Evolutionary conservation across 2,888 invertebrate species (phyloP), one percentile per base, ranked within the genome.

Genomic region (Dioctria rufipes): DNA sequence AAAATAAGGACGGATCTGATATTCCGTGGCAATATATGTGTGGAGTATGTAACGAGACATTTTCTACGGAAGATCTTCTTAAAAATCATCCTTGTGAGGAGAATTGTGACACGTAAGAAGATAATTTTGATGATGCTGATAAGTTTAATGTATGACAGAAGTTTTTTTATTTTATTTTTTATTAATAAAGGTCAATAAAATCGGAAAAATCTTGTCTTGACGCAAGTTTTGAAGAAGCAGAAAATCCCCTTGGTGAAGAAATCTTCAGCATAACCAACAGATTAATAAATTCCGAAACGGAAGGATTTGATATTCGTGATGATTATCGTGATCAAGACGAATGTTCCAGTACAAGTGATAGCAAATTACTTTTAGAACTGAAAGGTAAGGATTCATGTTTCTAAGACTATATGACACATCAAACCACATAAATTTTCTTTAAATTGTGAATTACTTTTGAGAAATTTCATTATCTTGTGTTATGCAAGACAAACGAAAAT

Each of bases 291-390:
- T 71, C 71, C 25, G 71, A 71, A 5, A 71, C 71, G 2, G 71
- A 71, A 0, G 49, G 51, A 6, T 71, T 71, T 49, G 37, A 71
- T 54, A 25, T 25, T 25, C 51, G 40, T 43, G 66, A 73, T 8
- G 82, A 83, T 9, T 81, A 83, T 66, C 80, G n/a, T 25, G 83
- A 84, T 49, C 85, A 85, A 3, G 86, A 88, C 84, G 86, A 87
- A n/a, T 85, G 87, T 80, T 86, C 86, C 2, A 87, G 86, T 51
- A 86, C 85, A 13, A 86, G 87, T 8, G 86, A 85, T 75, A 81
- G 83, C n/a, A 83, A 83, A 51, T 84, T 84, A 8, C 78, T 85
- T 6, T 71, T 84, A 25, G 71, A 80, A n/a, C 80, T 84, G 58
- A 42, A 11, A 78, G 46, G 8, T 60, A n/a, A 39, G 5, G 49